Evolutionary conservation across 2,888 invertebrate species (phyloP), one percentile per base, ranked within the genome.

Genomic region (Pyralis farinalis): DNA sequence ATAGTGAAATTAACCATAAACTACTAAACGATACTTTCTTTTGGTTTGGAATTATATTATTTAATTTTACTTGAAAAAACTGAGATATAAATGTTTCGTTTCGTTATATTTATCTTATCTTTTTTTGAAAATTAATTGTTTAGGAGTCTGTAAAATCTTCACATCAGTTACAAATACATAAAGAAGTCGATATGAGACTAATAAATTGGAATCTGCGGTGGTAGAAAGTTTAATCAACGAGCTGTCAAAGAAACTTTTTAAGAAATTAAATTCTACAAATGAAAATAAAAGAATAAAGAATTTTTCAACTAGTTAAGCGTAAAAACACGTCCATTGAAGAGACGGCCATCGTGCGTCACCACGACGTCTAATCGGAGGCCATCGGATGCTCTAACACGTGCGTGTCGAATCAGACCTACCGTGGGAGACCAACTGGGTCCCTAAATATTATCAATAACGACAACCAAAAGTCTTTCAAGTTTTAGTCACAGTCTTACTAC

Each of bases 351-450:
- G 63, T 76, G 73, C 79, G 77, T 79, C 81, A 76, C 73, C 74
- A 65, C 60, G 50, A 55, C 60, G 55, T 58, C 60, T 75, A 76
- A 78, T 78, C 80, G 72, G 55, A 55, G 75, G 70, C 71, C 80
- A 86, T 87, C 85, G 75, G 76, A 84, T 86, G 83, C 82, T 66
- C 71, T 70, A 72, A 75, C 86, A 86, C 86, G 87, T 84, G 85
- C 84, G 81, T 78, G 73, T 78, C 83, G 68, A 84, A 87, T 86
- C 65, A 73, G 70, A 66, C 77, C 82, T 76, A 83, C 84, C 86
- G 87, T 87, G 87, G 85, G 86, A 87, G 83, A 85, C 69, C 66
- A 34, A 55, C 44, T 49, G 44, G 56, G 55, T 57, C 59, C 56
- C 51, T 55, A 50, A 58, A 53, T 53, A 9, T 8, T 16, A 20